phyloP scores from a whole-genome alignment of 2,797 vertebrate species.

The Ctenosaura bakeri region DNA sequence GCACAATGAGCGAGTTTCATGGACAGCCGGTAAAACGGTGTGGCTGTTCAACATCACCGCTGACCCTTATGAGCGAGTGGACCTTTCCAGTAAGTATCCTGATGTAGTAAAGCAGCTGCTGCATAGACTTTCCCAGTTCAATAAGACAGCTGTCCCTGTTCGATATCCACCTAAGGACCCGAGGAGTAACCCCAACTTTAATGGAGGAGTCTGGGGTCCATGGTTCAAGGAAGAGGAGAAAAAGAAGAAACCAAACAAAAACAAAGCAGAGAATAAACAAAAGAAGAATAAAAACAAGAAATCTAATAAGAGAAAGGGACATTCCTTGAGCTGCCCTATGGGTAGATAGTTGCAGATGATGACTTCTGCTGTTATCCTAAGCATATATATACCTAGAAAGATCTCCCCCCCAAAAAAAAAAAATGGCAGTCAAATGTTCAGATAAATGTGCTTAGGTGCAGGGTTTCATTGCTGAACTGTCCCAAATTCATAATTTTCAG shows the following conservation, averaged over 20 bases:
- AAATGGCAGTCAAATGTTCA: not conserved
- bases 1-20: slow-evolving; percentile 90
- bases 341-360: slow-evolving; percentile 43
- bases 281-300: slow-evolving; percentile 76
- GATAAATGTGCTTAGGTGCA: slow-evolving; percentile 11
- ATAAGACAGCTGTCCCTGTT: slow-evolving; percentile 92
- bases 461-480: not conserved
- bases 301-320: slow-evolving; percentile 56
- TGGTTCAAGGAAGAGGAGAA: slow-evolving; percentile 91
- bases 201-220: slow-evolving; percentile 96
- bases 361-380: slow-evolving; percentile 14
- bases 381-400: not conserved
- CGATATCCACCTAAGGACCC: slow-evolving; percentile 94
- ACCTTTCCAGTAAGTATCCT: slow-evolving; percentile 89
- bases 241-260: slow-evolving; percentile 75
- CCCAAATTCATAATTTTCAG: slow-evolving; percentile 31
- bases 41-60: slow-evolving; percentile 99
- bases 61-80: slow-evolving; percentile 94
- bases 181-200: slow-evolving; percentile 94
- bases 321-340: slow-evolving; percentile 60
- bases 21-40: slow-evolving; percentile 90
- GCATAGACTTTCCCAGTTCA: slow-evolving; percentile 89
- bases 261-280: slow-evolving; percentile 79
- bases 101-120: slow-evolving; percentile 93
- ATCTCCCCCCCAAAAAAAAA: not conserved